These are phyloP conservation scores for Bombyx mori DNA, from an alignment of 1,140 invertebrate species.

Conservation along the genomic window ASM3026992v2 NC_085128.1:12639001-12639500, in stretches of 20 bases:
- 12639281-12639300: constrained; percentile 46
- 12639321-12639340: constrained; percentile 8
- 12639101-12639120: no score
- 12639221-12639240: no score
- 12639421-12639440: constrained; percentile 84
- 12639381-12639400: constrained; percentile 80
- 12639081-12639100: no score
- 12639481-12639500: neutral
- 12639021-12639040: no score
- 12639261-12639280: constrained; percentile 42
- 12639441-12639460: constrained; percentile 80
- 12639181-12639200: no score
- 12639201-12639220: no score
- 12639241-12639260: no score
- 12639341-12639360: constrained; percentile 62
- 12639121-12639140: neutral
- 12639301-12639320: constrained; percentile 35
- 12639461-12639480: constrained; percentile 1
- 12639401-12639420: constrained; percentile 92
- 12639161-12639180: no score
- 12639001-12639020: no score
- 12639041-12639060: no score
- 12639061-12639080: no score
- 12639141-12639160: neutral
- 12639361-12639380: constrained; percentile 80